Evolutionary conservation across 2,888 invertebrate species (phyloP).

Genomic region (Tipula unca): DNA sequence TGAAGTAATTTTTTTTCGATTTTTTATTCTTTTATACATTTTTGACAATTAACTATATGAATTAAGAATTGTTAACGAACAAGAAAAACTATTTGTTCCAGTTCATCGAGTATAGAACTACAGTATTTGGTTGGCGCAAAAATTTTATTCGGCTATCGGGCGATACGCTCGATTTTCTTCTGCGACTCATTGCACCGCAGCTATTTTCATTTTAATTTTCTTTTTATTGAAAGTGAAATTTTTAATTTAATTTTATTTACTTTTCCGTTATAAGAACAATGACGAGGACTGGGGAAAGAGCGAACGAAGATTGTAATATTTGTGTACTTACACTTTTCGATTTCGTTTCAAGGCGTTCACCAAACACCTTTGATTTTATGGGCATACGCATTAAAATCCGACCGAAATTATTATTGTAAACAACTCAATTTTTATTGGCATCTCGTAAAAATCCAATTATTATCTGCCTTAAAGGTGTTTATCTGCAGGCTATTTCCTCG

Average conservation of each 20-base stretch:
- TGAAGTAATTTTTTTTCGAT: not conserved
- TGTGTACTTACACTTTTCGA: not conserved
- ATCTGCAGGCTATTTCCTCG: not conserved
- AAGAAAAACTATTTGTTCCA: not conserved
- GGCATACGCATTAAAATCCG: not conserved
- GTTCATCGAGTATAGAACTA: not conserved
- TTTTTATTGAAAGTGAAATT: not conserved
- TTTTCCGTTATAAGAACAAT: too few species aligned
- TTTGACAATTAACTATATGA: not conserved
- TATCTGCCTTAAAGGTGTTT: not conserved
- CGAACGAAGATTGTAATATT: not conserved
- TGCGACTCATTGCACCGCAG: not conserved
- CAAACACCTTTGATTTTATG: not conserved
- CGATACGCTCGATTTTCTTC: not conserved
- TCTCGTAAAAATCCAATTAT: not conserved
- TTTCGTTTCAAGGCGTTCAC: not conserved
- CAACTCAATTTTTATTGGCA: not conserved
- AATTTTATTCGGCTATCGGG: not conserved
- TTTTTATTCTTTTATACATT: not conserved
- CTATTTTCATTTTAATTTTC: not conserved
- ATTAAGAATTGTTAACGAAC: not conserved
- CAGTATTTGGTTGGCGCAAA: not conserved
- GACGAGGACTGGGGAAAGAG: not conserved
- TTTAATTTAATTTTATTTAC: not conserved
- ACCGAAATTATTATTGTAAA: not conserved